Conservation (phyloP, 2,797 vertebrate genomes). For the Naso thynnoides region DNA sequence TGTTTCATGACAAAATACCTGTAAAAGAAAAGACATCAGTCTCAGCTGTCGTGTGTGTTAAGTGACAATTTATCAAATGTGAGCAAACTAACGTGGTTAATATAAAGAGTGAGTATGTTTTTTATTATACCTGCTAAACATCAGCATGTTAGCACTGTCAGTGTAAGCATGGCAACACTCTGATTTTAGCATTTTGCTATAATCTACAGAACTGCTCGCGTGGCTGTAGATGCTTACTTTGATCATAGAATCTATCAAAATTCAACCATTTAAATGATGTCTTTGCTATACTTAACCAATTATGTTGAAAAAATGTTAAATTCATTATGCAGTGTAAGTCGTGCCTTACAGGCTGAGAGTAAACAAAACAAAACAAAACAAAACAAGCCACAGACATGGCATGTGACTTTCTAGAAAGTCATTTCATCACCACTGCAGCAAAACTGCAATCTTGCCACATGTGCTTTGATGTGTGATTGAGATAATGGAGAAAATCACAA, state of each 20-base stretch:
- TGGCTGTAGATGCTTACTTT: neutral
- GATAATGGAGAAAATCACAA: constrained; percentile 17
- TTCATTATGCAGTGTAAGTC: neutral
- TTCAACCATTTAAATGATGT: neutral
- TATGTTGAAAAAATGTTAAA: neutral
- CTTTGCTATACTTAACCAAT: neutral
- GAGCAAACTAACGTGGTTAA: neutral
- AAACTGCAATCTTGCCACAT: constrained; percentile 34
- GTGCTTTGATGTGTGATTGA: constrained; percentile 32
- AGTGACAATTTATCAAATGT: constrained; percentile 3
- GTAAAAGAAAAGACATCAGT: neutral
- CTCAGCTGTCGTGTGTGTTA: neutral
- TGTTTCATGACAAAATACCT: too few species aligned
- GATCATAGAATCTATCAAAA: neutral
- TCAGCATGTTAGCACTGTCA: neutral
- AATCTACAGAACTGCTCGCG: neutral
- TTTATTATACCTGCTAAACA: neutral
- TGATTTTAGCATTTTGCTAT: neutral
- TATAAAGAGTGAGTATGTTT: neutral
- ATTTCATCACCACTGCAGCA: constrained; percentile 19
- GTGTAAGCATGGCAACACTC: neutral
- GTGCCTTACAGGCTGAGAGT: constrained; percentile 11
- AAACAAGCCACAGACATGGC: neutral
- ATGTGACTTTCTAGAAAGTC: constrained; percentile 29
- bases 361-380: neutral